phyloP scores from a whole-genome alignment of 2,888 invertebrate genomes.

The Hylaea fasciaria region DNA sequence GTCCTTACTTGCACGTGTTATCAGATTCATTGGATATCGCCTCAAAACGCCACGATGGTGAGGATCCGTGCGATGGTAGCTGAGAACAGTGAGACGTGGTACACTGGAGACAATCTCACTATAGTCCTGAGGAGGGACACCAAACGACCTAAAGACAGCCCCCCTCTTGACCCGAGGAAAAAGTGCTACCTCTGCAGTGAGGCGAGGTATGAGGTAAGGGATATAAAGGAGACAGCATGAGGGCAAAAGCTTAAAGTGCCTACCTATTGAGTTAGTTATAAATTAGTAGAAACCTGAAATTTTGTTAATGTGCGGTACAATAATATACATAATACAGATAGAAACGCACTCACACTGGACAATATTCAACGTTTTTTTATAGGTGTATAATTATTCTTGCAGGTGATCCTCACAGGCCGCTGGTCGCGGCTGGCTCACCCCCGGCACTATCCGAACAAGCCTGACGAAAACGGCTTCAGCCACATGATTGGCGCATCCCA shows the following conservation, averaged over 20 bases:
- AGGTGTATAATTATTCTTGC: constrained; percentile 9
- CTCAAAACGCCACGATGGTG: constrained; percentile 59
- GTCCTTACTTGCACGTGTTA: neutral
- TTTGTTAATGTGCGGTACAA: too few relatives aligned
- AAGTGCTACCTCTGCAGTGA: constrained; percentile 72
- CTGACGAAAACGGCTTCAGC: constrained; percentile 74
- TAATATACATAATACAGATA: too few relatives aligned
- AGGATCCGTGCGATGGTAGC: constrained; percentile 76
- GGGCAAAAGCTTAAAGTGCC: too few relatives aligned
- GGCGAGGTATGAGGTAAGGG: constrained; percentile 73
- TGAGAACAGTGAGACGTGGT: constrained; percentile 75
- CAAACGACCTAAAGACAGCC: constrained; percentile 62
- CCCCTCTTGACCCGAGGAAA: constrained; percentile 52
- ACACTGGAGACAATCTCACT: constrained; percentile 60
- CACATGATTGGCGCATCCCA: constrained; percentile 78
- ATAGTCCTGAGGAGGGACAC: constrained; percentile 63
- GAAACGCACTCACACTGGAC: too few relatives aligned
- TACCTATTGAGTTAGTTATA: too few relatives aligned
- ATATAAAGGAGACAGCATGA: neutral
- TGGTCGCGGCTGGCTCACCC: constrained; percentile 77
- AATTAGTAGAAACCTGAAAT: too few relatives aligned
- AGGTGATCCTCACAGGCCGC: constrained; percentile 73
- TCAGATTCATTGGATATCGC: constrained; percentile 79
- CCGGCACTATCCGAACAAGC: constrained; percentile 69
- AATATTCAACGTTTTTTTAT: too few relatives aligned